A percentile compares a stretch with the other conserved stretches of the same genome.
Evolutionary conservation across 2,888 invertebrate species (phyloP).

Genomic region (Plemyria rubiginata): DNA sequence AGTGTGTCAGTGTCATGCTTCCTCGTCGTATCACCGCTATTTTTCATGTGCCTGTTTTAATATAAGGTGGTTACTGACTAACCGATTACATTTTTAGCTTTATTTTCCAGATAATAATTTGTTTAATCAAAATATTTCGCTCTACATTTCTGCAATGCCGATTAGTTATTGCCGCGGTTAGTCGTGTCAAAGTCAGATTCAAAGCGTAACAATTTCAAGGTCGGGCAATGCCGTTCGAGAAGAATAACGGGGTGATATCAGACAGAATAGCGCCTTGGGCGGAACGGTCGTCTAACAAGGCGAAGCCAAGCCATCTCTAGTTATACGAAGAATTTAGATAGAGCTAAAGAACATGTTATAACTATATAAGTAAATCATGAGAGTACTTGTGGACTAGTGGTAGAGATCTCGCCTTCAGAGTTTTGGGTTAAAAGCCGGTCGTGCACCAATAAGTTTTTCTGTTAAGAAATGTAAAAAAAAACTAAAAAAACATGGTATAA

Average conservation of each 20-base stretch:
- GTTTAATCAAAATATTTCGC: not conserved
- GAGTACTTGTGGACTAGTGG: too few relatives aligned
- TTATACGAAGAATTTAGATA: not conserved
- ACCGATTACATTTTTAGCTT: conserved; percentile 1
- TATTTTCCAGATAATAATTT: not conserved
- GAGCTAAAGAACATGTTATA: not conserved
- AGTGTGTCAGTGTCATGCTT: conserved; percentile 57
- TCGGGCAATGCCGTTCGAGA: conserved; percentile 17
- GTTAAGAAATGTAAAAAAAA: too few relatives aligned
- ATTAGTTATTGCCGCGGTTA: not conserved
- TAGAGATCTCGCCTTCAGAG: too few relatives aligned
- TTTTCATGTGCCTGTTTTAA: conserved; percentile 26
- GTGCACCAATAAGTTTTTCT: too few relatives aligned
- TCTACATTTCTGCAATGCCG: not conserved
- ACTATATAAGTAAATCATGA: not conserved
- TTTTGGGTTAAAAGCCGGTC: too few relatives aligned
- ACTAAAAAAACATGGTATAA: too few relatives aligned
- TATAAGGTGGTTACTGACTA: conserved; percentile 21
- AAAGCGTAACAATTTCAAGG: conserved; percentile 22
- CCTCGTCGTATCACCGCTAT: conserved; percentile 32
- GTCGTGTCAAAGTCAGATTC: conserved; percentile 4
- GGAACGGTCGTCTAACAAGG: conserved; percentile 2
- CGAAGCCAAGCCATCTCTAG: not conserved
- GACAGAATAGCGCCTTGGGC: conserved; percentile 17
- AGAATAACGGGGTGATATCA: conserved; percentile 7